These are phyloP conservation scores for Ophthalmolycus amberensis DNA, from an alignment of 2,113 vertebrate genomes.

Conservation along the genomic window DNA sequence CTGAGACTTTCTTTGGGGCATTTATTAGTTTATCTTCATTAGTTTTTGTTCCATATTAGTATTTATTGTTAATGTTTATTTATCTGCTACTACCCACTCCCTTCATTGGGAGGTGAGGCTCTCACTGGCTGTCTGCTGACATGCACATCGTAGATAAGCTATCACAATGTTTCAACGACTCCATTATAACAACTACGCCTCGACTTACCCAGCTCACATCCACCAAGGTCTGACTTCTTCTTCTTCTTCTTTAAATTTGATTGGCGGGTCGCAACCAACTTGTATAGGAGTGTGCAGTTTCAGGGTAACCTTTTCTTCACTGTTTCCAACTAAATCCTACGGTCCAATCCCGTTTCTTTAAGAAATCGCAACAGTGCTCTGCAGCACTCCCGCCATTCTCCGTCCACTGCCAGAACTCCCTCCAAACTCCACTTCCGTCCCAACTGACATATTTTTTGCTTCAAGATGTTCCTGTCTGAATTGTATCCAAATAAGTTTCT, in stretches of 20 bases:
- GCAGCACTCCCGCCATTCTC: too few relatives aligned
- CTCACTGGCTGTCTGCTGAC: not conserved
- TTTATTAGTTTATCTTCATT: not conserved
- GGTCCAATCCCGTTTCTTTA: too few relatives aligned
- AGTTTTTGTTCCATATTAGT: not conserved
- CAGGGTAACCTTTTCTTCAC: too few relatives aligned
- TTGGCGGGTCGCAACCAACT: too few relatives aligned
- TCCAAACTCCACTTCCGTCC: too few relatives aligned
- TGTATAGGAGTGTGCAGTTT: too few relatives aligned
- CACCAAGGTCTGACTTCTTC: not conserved
- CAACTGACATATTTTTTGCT: too few relatives aligned
- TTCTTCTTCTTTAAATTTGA: too few relatives aligned
- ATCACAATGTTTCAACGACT: conserved; percentile 47
- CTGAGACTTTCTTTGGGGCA: not conserved
- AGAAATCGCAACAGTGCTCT: too few relatives aligned
- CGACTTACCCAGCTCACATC: not conserved
- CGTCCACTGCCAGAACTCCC: too few relatives aligned
- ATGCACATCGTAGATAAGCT: conserved; percentile 73
- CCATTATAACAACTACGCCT: conserved; percentile 51
- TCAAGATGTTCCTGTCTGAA: too few relatives aligned
- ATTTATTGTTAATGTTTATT: not conserved
- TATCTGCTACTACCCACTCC: not conserved
- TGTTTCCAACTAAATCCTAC: too few relatives aligned
- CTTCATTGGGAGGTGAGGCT: not conserved
- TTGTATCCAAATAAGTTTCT: not conserved